Conservation (phyloP, 2,888 invertebrate genomes). For the Zeuzera pyrina region DNA sequence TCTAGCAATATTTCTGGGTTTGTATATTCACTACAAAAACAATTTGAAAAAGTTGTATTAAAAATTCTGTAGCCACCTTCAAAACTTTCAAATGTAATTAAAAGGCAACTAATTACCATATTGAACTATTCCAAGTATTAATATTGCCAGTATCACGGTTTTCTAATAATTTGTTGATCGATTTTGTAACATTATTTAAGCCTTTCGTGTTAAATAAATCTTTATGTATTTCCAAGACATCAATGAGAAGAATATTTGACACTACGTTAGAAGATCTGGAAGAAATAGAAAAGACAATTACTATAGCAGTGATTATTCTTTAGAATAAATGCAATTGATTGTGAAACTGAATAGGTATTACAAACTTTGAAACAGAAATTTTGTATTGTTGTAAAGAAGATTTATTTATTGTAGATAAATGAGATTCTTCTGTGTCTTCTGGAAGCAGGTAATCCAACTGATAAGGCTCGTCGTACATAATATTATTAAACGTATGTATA, state of each 20-base stretch:
- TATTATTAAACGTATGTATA: no score
- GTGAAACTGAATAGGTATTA: not conserved
- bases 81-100: not conserved
- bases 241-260: constrained; percentile 32
- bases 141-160: constrained; percentile 25
- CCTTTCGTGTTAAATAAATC: constrained; percentile 22
- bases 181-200: constrained; percentile 24
- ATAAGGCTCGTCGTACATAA: constrained; percentile 12
- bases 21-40: constrained; percentile 33
- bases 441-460: constrained; percentile 15
- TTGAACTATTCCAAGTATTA: constrained; percentile 37
- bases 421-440: constrained; percentile 21
- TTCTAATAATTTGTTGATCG: constrained; percentile 25
- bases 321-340: not conserved
- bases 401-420: constrained; percentile 23
- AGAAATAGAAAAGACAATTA: constrained; percentile 9
- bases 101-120: constrained; percentile 27
- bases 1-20: constrained; percentile 36
- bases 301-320: not conserved
- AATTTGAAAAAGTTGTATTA: constrained; percentile 2
- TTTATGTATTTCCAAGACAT: constrained; percentile 32
- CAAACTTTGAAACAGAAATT: constrained; percentile 28
- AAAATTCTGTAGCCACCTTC: not conserved
- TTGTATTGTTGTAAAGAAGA: constrained; percentile 29
- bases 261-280: constrained; percentile 39